Base-by-base conservation (phyloP, 2,113 vertebrate species). In the Sinosuthora webbiana region DNA sequence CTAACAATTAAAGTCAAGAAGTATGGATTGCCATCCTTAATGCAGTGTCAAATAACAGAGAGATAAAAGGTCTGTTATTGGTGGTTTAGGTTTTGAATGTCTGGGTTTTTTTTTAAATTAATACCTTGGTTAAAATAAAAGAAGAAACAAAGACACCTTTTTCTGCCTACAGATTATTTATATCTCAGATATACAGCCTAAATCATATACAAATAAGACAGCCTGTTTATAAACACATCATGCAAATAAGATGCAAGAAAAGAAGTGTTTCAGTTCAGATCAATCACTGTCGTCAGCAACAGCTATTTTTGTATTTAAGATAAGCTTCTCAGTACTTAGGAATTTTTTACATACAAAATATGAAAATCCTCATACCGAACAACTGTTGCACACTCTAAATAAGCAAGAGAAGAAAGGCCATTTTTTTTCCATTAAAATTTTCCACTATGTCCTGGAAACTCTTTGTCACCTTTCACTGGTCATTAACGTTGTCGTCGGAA, bases 211-310 rank as follows among this genome's bases (percentile, higher is more conserved):
- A 94, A 96, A 62, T 63, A 94, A 85, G 87, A 91, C 64, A 94
- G 42, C 35, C 30, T 92, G 76, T 77, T 95, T 96, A 95, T 87
- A 97, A 92, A 93, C 41, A 83, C 47, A 47, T 83, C 62, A 88
- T 76, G 78, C 76, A 93, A 96, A 96, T 76, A 84, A 59, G 80
- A 89, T 74, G 59, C 93, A 80, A 94, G 82, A 91, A 84, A 75
- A 94, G 78, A 96, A 96, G 90, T 82, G 80, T 96, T 95, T 94
- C 71, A 49, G 65, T 56, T 86, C 90, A 83, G 86, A 94, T 94
- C 94, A 96, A 86, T 93, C 87, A 91, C 90, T 74, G 83, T 81
- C 67, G 63, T 77, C 90, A 86, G 83, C 65, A 93, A 62, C 82
- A 77, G 79, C 79, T 91, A 93, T 94, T 95, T 95, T 17, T 49